A percentile compares a stretch with the other conserved stretches of the same genome.
Conservation (phyloP, 2,113 vertebrate genomes). For the Poeciliopsis prolifica region DNA sequence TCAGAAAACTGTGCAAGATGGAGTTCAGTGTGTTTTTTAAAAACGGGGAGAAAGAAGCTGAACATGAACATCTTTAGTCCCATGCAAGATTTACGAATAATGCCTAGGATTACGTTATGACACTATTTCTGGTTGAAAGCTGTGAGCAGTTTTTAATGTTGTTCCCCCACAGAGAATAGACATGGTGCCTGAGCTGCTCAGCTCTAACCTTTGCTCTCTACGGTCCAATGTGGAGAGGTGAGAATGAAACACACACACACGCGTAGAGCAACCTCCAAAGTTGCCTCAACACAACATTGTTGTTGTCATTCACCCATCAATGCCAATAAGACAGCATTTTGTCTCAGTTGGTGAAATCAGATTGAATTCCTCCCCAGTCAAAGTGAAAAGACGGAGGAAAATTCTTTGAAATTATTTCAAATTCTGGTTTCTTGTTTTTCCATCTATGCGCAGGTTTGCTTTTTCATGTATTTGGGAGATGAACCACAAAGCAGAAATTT, state of each 20-base stretch:
- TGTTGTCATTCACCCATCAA: no score
- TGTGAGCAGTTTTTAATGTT: not conserved
- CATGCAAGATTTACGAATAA: not conserved
- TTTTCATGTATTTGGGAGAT: constrained; percentile 99
- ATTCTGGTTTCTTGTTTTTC: not conserved
- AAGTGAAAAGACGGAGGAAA: not conserved
- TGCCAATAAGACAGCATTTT: no score
- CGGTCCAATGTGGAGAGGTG: constrained; percentile 94
- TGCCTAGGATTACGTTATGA: not conserved
- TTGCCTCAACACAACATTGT: not conserved
- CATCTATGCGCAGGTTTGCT: constrained; percentile 81
- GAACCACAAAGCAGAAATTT: constrained; percentile 88
- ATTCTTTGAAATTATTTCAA: not conserved
- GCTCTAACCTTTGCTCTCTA: constrained; percentile 95
- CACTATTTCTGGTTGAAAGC: not conserved
- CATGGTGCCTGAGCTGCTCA: constrained; percentile 98
- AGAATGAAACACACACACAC: not conserved
- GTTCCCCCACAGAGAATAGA: constrained; percentile 89
- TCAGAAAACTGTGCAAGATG: not conserved
- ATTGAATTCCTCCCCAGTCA: no score
- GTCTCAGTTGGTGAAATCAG: no score
- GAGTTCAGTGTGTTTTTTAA: not conserved
- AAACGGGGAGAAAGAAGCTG: no score
- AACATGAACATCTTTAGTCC: not conserved
- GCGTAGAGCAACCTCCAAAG: not conserved